These are phyloP conservation scores for Nomada hirtipes DNA, from an alignment of 2,888 invertebrate species.

Conservation along the genomic window DNA sequence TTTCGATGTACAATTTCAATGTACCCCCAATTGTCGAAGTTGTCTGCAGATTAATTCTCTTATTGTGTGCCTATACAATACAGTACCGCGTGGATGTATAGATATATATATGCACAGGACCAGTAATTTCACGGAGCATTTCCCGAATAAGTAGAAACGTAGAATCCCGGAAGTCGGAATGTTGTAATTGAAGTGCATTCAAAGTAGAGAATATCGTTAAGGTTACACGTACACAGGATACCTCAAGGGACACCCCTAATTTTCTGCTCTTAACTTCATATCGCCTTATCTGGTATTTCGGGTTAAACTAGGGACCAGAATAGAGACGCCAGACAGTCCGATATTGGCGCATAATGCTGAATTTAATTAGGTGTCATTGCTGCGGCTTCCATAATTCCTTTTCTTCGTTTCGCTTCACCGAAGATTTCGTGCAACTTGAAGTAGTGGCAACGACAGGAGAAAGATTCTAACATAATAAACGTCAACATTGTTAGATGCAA, in stretches of 20 bases:
- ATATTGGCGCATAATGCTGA: constrained; percentile 66
- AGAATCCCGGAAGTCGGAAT: constrained; percentile 35
- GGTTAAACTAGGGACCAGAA: constrained; percentile 22
- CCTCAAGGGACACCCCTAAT: constrained; percentile 44
- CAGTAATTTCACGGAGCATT: constrained; percentile 41
- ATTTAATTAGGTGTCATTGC: constrained; percentile 69
- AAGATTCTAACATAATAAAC: too few relatives aligned
- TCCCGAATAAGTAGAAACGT: constrained; percentile 37
- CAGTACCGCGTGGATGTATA: constrained; percentile 5
- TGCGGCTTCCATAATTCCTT: constrained; percentile 28
- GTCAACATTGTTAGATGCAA: too few relatives aligned
- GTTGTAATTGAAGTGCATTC: constrained; percentile 54
- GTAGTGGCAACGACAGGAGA: too few relatives aligned
- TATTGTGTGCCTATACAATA: constrained; percentile 26
- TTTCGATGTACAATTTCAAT: too few relatives aligned
- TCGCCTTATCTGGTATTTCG: constrained; percentile 42
- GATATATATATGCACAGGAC: constrained; percentile 10
- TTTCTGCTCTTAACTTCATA: constrained; percentile 44
- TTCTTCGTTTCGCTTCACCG: constrained; percentile 5
- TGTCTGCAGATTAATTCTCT: neutral
- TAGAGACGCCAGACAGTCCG: constrained; percentile 49
- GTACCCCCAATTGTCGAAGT: too few relatives aligned
- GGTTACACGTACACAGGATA: constrained; percentile 28
- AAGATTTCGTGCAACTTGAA: neutral
- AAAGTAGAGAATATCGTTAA: constrained; percentile 46